phyloP scores from a whole-genome alignment of 2,797 vertebrate species.

The Micrastur ruficollis region DNA sequence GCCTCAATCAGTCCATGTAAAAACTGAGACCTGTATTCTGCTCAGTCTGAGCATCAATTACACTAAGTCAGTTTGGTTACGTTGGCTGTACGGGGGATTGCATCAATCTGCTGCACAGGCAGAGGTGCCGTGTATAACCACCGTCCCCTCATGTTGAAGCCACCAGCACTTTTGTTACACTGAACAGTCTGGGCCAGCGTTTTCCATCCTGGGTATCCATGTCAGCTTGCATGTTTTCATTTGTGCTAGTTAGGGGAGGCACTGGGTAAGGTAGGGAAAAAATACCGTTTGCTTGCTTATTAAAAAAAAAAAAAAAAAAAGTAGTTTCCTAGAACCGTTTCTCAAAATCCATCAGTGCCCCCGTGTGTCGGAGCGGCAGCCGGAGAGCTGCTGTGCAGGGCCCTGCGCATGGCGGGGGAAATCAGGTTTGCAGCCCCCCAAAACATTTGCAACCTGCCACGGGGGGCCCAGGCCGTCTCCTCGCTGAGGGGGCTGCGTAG shows the following conservation, averaged over 20 bases:
- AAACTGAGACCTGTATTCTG: neutral
- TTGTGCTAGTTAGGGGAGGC: neutral
- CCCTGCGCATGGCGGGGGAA: neutral
- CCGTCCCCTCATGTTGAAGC: neutral
- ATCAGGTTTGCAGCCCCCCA: neutral
- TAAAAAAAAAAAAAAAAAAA: no score
- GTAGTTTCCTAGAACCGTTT: rapidly evolving
- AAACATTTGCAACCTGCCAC: rapidly evolving
- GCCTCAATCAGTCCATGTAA: rapidly evolving
- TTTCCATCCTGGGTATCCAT: rapidly evolving
- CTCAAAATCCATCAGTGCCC: slow-evolving; percentile 39
- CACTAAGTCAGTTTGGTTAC: rapidly evolving
- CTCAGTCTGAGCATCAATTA: neutral
- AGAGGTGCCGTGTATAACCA: neutral
- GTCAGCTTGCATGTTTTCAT: neutral
- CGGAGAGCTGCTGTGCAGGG: rapidly evolving
- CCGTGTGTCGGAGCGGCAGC: neutral
- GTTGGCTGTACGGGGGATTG: neutral
- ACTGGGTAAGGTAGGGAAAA: neutral
- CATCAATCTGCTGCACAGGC: neutral
- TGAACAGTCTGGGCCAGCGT: neutral
- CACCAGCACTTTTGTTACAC: neutral
- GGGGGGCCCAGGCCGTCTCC: rapidly evolving
- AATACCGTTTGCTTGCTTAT: neutral
- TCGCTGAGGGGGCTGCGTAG: neutral